Conservation (phyloP, 2,797 vertebrate species). For the Potorous gilbertii region DNA sequence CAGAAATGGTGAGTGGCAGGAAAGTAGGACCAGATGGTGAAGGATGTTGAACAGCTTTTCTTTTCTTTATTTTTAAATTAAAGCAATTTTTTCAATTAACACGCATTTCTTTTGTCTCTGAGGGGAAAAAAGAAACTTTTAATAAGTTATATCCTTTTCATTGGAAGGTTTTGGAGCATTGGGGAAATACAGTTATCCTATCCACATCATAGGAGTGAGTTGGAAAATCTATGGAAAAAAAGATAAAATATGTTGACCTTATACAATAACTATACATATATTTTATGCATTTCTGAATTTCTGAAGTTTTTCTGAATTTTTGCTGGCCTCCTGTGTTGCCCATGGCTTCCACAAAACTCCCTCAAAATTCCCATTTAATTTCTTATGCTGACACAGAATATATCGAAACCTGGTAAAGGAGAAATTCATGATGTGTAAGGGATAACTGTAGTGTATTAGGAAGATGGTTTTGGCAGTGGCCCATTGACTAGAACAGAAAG, state of each 20-base stretch:
- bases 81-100: background rate
- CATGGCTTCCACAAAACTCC: background rate
- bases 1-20: background rate
- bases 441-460: background rate
- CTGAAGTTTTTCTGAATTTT: background rate
- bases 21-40: background rate
- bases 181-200: background rate
- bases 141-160: background rate
- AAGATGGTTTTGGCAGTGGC: background rate
- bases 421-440: background rate
- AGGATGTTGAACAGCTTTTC: background rate
- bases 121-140: background rate
- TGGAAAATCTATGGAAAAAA: background rate
- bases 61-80: background rate
- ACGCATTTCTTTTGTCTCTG: background rate
- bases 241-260: background rate
- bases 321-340: background rate
- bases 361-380: background rate
- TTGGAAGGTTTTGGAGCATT: background rate
- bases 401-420: background rate
- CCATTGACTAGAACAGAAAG: background rate
- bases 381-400: background rate
- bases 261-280: background rate
- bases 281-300: too few relatives aligned
- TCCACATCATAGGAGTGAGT: background rate